phyloP scores from a whole-genome alignment of 2,113 vertebrate species.

The Melanerpes aurifrons region DNA sequence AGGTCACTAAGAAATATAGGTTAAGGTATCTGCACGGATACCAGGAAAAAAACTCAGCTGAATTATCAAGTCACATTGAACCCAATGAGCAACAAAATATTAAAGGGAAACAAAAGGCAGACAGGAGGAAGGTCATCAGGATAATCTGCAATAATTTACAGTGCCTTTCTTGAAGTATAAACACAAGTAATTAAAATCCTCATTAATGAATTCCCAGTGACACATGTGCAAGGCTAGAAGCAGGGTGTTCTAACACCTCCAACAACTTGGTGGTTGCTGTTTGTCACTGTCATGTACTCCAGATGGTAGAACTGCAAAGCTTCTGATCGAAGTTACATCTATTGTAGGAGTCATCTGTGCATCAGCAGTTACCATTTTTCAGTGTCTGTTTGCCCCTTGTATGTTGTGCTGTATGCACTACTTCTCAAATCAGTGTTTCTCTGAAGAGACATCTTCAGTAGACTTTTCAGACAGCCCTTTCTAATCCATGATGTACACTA shows the following conservation, averaged over 20 bases:
- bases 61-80: background rate
- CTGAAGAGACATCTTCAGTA: background rate
- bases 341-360: accelerated
- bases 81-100: background rate
- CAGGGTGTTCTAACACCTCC: background rate
- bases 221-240: background rate
- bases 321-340: background rate
- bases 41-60: background rate
- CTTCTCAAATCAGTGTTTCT: background rate
- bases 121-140: background rate
- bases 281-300: background rate
- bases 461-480: background rate
- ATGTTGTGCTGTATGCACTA: background rate
- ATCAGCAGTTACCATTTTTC: background rate
- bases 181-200: background rate
- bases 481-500: background rate
- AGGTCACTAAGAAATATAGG: background rate
- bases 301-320: background rate
- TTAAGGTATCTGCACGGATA: background rate
- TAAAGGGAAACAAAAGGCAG: background rate
- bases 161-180: background rate
- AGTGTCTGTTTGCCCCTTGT: background rate
- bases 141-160: background rate
- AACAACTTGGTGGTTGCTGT: background rate
- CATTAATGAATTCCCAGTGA: background rate